phyloP scores from a whole-genome alignment of 2,888 invertebrate genomes.

The Calliscelio sp. region DNA sequence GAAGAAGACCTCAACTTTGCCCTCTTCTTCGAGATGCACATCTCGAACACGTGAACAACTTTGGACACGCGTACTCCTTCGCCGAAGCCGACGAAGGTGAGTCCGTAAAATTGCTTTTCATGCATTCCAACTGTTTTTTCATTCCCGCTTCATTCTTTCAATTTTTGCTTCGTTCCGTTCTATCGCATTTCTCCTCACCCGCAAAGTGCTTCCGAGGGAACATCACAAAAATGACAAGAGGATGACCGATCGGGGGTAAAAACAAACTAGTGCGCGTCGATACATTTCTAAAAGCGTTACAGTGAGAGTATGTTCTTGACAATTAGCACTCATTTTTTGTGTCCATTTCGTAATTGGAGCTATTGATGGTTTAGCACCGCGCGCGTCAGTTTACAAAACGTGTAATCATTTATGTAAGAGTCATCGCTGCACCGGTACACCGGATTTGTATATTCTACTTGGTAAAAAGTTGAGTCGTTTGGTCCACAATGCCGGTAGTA shows the following conservation, averaged over 20 bases:
- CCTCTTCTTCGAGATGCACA: conserved; percentile 56
- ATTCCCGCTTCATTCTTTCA: not conserved
- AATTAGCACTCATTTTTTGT: conserved; percentile 48
- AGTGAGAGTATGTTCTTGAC: conserved; percentile 26
- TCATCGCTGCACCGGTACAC: not conserved
- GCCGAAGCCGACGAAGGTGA: conserved; percentile 65
- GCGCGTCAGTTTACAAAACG: conserved; percentile 25
- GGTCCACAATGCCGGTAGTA: not conserved
- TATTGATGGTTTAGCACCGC: conserved; percentile 40
- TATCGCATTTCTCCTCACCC: not conserved
- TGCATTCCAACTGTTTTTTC: conserved; percentile 37
- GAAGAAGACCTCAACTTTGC: conserved; percentile 22
- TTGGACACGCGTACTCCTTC: conserved; percentile 63
- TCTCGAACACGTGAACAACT: conserved; percentile 59
- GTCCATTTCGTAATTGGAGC: conserved; percentile 49
- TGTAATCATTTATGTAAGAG: conserved; percentile 44
- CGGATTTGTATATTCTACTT: conserved; percentile 19
- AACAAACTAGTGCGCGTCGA: conserved; percentile 37
- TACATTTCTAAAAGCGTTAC: not conserved
- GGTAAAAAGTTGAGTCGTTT: conserved; percentile 12
- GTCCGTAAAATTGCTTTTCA: conserved; percentile 64
- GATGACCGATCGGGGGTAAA: not conserved
- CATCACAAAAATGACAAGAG: conserved; percentile 4
- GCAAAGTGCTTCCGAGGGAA: not conserved
- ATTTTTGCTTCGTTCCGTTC: not conserved